Conservation (phyloP, 2,797 vertebrate species). For the Anguilla marmorata region DNA sequence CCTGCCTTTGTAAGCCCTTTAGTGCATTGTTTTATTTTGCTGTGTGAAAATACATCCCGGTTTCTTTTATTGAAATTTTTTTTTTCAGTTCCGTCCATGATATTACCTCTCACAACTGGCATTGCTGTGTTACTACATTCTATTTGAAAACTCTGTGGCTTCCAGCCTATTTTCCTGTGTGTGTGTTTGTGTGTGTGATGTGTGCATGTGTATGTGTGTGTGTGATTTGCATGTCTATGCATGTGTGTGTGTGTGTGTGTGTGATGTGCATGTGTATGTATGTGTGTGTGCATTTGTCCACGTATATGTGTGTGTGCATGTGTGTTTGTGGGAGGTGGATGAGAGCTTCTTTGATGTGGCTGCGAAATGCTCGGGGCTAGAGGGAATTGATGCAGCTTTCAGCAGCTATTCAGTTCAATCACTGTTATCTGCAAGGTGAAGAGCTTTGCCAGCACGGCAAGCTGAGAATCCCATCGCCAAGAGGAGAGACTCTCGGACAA, state of each 20-base stretch:
- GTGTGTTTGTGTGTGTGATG: background rate
- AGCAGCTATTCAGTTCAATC: slow-evolving; percentile 19
- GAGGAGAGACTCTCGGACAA: background rate
- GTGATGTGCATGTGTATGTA: background rate
- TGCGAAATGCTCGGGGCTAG: background rate
- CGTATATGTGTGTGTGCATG: background rate
- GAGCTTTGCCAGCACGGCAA: background rate
- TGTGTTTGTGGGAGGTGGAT: background rate
- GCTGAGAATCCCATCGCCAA: background rate
- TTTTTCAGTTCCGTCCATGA: background rate
- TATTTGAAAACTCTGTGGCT: background rate
- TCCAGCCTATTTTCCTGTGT: background rate
- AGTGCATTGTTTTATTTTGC: background rate
- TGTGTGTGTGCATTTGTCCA: background rate
- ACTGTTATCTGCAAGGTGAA: slow-evolving; percentile 14
- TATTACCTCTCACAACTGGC: background rate
- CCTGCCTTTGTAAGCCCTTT: slow-evolving; percentile 39
- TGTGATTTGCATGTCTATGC: background rate
- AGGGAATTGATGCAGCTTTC: background rate
- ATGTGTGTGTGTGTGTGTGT: background rate
- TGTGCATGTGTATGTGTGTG: background rate
- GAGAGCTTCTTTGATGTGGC: slow-evolving; percentile 11
- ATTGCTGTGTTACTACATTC: background rate
- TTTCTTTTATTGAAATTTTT: slow-evolving; percentile 30
- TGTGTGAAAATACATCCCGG: slow-evolving; percentile 25